These are phyloP conservation scores for Ochotona princeps DNA, from an alignment of 2,113 vertebrate genomes.

Conservation along the genomic window DNA sequence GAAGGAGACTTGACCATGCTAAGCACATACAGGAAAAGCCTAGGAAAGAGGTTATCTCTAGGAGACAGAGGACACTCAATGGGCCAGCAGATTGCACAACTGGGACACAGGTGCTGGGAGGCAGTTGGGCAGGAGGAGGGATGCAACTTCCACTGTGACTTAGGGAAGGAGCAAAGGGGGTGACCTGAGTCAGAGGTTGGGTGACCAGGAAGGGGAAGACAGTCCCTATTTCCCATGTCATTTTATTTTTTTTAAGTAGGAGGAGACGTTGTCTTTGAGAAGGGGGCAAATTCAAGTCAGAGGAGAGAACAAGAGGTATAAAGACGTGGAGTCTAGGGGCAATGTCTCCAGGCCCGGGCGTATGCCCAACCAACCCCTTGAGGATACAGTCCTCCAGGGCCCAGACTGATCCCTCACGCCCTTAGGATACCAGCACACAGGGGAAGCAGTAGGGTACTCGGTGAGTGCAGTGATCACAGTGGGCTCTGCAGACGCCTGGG, in stretches of 20 bases:
- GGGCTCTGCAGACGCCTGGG: not conserved
- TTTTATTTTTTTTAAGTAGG: not conserved
- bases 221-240: not conserved
- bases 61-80: not conserved
- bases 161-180: not conserved
- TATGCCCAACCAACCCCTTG: not conserved
- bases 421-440: not conserved
- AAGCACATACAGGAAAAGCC: not conserved
- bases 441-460: not conserved
- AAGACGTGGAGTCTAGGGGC: not conserved
- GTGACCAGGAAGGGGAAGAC: not conserved
- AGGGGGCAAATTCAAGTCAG: not conserved
- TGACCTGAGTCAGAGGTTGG: not conserved
- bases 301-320: not conserved
- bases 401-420: not conserved
- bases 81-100: not conserved
- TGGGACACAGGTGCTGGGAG: not conserved
- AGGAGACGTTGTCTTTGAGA: not conserved
- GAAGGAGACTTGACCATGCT: not conserved
- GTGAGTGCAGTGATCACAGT: accelerated
- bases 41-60: not conserved
- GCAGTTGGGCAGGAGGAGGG: not conserved
- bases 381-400: not conserved
- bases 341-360: not conserved
- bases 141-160: not conserved